Evolutionary conservation across 2,113 vertebrate genomes (phyloP), one percentile per base, ranked within the genome.

Genomic region (Lophius piscatorius): DNA sequence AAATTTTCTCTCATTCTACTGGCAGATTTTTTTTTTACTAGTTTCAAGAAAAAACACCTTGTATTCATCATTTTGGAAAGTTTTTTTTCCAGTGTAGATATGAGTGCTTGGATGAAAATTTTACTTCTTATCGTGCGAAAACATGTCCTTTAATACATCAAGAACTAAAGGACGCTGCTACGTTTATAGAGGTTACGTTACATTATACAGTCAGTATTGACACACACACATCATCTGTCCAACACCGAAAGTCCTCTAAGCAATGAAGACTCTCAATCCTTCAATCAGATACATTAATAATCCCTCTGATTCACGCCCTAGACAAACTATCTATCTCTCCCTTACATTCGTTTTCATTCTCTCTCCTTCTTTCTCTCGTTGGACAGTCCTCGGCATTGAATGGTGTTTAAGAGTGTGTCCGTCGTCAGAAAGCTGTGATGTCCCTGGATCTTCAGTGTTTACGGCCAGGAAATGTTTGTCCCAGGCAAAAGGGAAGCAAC

Each of bases 391-490:
- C 16, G 5, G 50, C 22, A 11, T 22, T 60, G 68, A 78, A 63
- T 45, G 26, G 35, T 21, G 28, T 18, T 17, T 12, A 59, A 20
- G 47, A 42, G 34, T 31, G 39, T 46, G 40, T 23, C 54, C 65
- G 35, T 65, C 14, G 58, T 78, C 67, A 83, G 84, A 88, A 90
- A 85, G 77, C 74, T 74, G 70, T 47, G 80, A 74, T 75, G 85
- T 85, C 78, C 76, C 81, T 68, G 72, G 74, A 55, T 82, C 75
- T 76, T 58, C 76, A 54, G 52, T 88, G 87, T 89, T 87, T 89
- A 86, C 88, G 80, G 79, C 70, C 82, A 90, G 89, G 90, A 92
- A 89, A 91, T 90, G 86, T 91, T 90, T 91, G 90, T 90, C 87
- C 86, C 22, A 82, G 76, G 80, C 67, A 77, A 84, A 82, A 81